Evolutionary conservation across 2,888 invertebrate species (phyloP).

Genomic region (Leptinotarsa peninsularis): DNA sequence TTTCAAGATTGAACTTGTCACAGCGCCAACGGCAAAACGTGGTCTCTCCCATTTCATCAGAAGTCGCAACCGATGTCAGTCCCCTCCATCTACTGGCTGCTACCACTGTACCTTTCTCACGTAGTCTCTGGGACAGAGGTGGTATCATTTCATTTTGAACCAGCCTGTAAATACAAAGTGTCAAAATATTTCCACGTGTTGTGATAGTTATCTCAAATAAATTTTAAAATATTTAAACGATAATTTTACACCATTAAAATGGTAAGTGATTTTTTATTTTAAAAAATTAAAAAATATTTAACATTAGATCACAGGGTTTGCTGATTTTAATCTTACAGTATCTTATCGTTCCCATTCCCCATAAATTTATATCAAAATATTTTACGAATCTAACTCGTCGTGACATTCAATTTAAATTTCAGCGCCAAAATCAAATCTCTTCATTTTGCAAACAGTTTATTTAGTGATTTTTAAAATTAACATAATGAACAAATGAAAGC

Average conservation of each 20-base stretch:
- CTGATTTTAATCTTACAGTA: neutral
- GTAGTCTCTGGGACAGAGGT: constrained; percentile 21
- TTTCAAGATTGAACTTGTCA: constrained; percentile 14
- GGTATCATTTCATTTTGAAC: constrained; percentile 23
- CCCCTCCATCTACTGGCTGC: constrained; percentile 12
- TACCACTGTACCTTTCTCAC: constrained; percentile 19
- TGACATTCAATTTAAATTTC: no score
- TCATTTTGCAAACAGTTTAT: no score
- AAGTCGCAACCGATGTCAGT: constrained; percentile 13
- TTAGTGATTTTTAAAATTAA: no score
- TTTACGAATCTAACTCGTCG: no score
- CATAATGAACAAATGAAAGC: no score
- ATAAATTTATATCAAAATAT: no score
- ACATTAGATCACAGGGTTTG: neutral
- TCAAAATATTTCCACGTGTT: constrained; percentile 29
- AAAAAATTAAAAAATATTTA: no score
- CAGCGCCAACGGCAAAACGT: constrained; percentile 9
- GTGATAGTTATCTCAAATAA: constrained; percentile 32
- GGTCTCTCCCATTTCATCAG: constrained; percentile 8
- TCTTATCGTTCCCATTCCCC: no score
- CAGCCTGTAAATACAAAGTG: constrained; percentile 28
- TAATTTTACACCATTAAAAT: constrained; percentile 2
- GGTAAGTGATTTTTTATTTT: constrained; percentile 10
- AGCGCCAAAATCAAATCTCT: no score
- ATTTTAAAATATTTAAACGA: neutral